Evolutionary conservation across 2,797 vertebrate genomes (phyloP).

Genomic region (Xerus rutilus): DNA sequence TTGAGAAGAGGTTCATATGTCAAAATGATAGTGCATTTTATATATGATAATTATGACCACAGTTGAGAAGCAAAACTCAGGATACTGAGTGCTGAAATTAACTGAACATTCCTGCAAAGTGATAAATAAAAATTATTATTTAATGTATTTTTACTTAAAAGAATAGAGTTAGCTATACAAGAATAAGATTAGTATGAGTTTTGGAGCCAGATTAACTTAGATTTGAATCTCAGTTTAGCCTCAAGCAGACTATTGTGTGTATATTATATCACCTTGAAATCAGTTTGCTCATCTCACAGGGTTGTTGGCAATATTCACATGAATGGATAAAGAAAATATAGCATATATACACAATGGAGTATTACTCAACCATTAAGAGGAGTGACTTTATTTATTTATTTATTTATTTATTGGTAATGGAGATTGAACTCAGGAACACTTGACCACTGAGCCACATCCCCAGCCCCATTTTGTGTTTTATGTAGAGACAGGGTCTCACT

Average conservation of each 20-base stretch:
- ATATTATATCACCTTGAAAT: not conserved
- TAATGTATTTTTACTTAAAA: not conserved
- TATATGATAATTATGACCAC: not conserved
- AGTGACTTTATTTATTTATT: too few relatives aligned
- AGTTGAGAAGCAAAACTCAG: not conserved
- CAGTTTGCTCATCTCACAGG: not conserved
- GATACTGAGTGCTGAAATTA: not conserved
- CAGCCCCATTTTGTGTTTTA: too few relatives aligned
- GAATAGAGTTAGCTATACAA: not conserved
- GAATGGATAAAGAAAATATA: too few relatives aligned
- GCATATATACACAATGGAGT: too few relatives aligned
- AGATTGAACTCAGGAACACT: too few relatives aligned
- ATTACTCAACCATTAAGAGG: too few relatives aligned
- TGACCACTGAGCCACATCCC: too few relatives aligned
- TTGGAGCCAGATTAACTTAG: not conserved
- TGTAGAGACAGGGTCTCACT: too few relatives aligned
- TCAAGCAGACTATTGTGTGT: not conserved
- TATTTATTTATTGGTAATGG: too few relatives aligned
- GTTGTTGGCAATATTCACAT: not conserved
- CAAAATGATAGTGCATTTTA: not conserved
- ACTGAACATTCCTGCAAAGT: not conserved
- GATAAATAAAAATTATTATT: not conserved
- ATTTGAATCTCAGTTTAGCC: not conserved
- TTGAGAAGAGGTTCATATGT: not conserved
- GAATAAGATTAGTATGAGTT: not conserved